phyloP scores from a whole-genome alignment of 2,888 invertebrate genomes.

The Plagodis pulveraria region DNA sequence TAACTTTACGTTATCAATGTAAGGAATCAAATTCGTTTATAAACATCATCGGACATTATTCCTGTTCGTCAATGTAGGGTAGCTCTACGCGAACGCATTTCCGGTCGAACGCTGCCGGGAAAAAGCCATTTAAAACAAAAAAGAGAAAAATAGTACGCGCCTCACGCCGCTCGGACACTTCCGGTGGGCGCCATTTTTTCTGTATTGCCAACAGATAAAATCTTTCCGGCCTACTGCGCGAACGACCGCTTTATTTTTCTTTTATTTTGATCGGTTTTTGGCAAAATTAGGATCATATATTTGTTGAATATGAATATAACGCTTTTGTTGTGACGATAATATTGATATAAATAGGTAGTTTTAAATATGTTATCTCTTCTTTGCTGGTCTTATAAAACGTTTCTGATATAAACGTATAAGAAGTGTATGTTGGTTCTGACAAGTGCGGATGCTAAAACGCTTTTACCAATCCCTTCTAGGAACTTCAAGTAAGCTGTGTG shows the following conservation, averaged over 20 bases:
- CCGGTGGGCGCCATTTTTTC: conserved; percentile 86
- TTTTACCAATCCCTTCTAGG: too few species aligned
- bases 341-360: background rate
- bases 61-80: conserved; percentile 68
- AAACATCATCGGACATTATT: conserved; percentile 61
- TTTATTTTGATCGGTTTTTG: conserved; percentile 75
- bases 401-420: too few species aligned
- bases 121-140: conserved; percentile 85
- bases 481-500: too few species aligned
- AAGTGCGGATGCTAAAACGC: too few species aligned
- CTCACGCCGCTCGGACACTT: conserved; percentile 84
- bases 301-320: conserved; percentile 28
- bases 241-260: conserved; percentile 76
- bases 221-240: conserved; percentile 84
- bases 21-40: conserved; percentile 68
- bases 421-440: too few species aligned
- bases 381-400: too few species aligned
- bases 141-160: conserved; percentile 82
- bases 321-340: conserved; percentile 2
- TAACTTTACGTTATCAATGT: conserved; percentile 53
- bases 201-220: conserved; percentile 85
- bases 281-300: conserved; percentile 62
- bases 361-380: too few species aligned
- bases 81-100: conserved; percentile 84
- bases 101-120: conserved; percentile 83